Evolutionary conservation across 2,888 invertebrate species (phyloP), one percentile per base, ranked within the genome.

Genomic region (Lissocephala sabroskyi): DNA sequence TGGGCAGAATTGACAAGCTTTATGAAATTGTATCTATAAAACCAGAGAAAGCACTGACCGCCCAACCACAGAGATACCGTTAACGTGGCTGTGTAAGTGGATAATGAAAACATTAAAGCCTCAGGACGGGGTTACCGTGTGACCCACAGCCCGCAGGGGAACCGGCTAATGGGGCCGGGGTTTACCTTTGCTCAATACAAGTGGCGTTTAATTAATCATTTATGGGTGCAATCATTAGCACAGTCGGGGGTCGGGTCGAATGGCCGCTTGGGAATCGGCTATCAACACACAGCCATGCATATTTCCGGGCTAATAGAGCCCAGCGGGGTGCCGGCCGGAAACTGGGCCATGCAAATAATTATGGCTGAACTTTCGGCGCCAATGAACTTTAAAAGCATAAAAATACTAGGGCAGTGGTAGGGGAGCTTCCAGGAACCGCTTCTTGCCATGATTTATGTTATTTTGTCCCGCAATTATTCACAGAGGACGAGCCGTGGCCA

Each of bases 381-480:
- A 35, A 35, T 37, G 37, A 37, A 37, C 37, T 37, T 37, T 35
- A 30, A 11, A 30, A 30, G 4, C 23, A 23, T 5, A 23, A 23
- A 23, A 23, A 23, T 23, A 23, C 7, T 3, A 23, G 23, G 3
- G 7, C 30, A 30, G 3, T 10, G 30, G 3, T 7, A 7, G 30
- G 30, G 30, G n/a, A 10, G 10, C 11, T n/a, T n/a, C n/a, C n/a
- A n/a, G n/a, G n/a, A n/a, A n/a, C n/a, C 4, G 3, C 3, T 4
- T 30, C 10, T 9, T 2, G 19, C 3, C 13, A 45, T 71, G 66
- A 66, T 66, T 66, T 71, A 66, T 70, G 52, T 43, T 63, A 56
- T 58, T 3, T 23, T 62, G 60, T 66, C 30, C n/a, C 45, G 49
- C 56, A 55, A 62, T 66, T 66, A 62, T 58, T 66, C 58, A 66